Percentiles rank a stretch among this genome's conserved stretches.
These are phyloP conservation scores for Stichopus horrens DNA, from an alignment of 53 echinoderm and acorn worm genomes.

Conservation along the genomic window DNA sequence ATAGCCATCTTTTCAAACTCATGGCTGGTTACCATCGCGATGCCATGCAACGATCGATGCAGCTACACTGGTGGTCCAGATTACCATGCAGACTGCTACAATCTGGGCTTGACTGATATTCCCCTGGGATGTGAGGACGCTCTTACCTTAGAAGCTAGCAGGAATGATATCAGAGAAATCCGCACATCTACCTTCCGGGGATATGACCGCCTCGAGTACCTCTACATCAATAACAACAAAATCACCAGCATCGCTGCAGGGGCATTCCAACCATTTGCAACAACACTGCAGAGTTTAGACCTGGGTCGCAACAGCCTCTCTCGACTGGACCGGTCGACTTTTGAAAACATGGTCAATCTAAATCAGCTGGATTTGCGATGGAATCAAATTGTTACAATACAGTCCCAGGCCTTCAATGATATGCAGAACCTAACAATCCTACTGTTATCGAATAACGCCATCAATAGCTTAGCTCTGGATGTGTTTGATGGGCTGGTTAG, in stretches of 20 bases:
- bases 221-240: neutral
- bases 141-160: neutral
- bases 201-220: neutral
- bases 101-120: neutral
- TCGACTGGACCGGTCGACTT: neutral
- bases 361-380: neutral
- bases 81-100: conserved; percentile 1
- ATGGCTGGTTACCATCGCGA: neutral
- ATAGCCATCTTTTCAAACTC: neutral
- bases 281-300: neutral
- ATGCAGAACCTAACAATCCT: neutral
- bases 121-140: conserved; percentile 27
- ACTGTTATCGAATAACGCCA: neutral
- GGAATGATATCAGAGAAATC: neutral
- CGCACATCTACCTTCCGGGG: neutral
- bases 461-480: neutral
- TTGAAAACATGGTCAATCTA: neutral
- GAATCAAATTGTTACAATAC: neutral
- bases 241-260: neutral
- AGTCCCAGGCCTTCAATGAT: neutral
- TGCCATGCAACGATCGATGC: neutral
- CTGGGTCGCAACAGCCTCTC: neutral
- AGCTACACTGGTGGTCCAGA: neutral
- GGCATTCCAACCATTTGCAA: conserved; percentile 1
- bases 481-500: neutral